Base-by-base conservation (phyloP, 2,888 invertebrate species). In the Himalopsyche anomala region DNA sequence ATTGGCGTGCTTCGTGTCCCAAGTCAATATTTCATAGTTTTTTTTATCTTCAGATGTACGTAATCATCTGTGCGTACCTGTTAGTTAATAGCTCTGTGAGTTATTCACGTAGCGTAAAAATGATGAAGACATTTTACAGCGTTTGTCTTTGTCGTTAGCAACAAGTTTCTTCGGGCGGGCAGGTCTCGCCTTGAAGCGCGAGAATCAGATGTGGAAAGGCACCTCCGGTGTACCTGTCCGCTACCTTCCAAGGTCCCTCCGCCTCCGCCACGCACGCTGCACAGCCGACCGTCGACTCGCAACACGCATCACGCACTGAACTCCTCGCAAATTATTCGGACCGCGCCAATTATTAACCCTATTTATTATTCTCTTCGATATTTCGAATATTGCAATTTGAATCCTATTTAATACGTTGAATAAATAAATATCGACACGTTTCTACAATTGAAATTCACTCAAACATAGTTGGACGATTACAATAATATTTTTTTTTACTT, bases 131-230 rank as follows among this genome's bases (percentile, higher is more conserved):
- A 74, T 74, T 74, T 74, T 74, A 36, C 12, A 74, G 74, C 38
- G 74, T 74, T 74, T 74, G 74, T 45, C 11, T 42, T 45, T 80
- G 45, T 80, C 80, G 80, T 42, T 80, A 80, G 45, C 51, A 42
- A 51, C 51, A 51, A 42, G 80, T 51, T 80, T 42, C 55, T 19
- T 54, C 82, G 54, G 42, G 28, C 15, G 55, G 54, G 82, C 55
- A 51, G 51, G 51, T 51, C 38, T 84, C 62, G 81, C 84, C 86
- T 86, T 84, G 86, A 80, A 69, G 74, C 69, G 84, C 83, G 84
- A 62, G 84, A 82, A 86, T 80, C 83, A 80, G 83, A 80, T 84
- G 86, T 86, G 83, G 86, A 86, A 86, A 86, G 86, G 86, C 86
- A 81, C 81, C 83, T 84, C 84, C 45, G 79, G 84, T 54, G 84